These are phyloP conservation scores for Rhagoletis pomonella DNA, from an alignment of 1,140 invertebrate species.

Conservation along the genomic window DNA sequence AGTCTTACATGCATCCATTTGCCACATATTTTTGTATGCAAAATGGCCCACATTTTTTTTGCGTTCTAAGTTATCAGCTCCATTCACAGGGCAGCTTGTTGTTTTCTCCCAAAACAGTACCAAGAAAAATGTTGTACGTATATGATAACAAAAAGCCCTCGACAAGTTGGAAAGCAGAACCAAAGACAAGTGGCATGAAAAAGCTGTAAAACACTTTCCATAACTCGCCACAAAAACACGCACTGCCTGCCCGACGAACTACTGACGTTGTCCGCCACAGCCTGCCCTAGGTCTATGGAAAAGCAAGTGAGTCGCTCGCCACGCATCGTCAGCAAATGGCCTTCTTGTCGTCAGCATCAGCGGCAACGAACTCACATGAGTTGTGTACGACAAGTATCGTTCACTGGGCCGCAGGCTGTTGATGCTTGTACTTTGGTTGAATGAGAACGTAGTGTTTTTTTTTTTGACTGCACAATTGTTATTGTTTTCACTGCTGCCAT, in stretches of 20 bases:
- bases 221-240: background rate
- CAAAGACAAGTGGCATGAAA: background rate
- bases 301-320: background rate
- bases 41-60: background rate
- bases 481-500: background rate
- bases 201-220: slow-evolving; percentile 37
- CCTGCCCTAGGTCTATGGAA: no score
- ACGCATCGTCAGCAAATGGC: background rate
- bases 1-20: background rate
- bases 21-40: background rate
- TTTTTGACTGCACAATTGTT: background rate
- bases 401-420: slow-evolving; percentile 21
- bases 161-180: slow-evolving; percentile 7
- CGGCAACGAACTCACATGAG: background rate
- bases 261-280: background rate
- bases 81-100: background rate
- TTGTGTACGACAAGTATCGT: background rate
- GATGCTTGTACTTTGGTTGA: slow-evolving; percentile 17
- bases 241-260: background rate
- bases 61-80: background rate
- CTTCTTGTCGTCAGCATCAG: slow-evolving; percentile 1
- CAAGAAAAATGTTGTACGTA: slow-evolving; percentile 13
- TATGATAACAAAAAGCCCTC: background rate
- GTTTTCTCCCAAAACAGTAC: background rate
- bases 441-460: slow-evolving; percentile 4